phyloP scores from a whole-genome alignment of 2,113 vertebrate genomes.

The Motacilla tschutschensis region DNA sequence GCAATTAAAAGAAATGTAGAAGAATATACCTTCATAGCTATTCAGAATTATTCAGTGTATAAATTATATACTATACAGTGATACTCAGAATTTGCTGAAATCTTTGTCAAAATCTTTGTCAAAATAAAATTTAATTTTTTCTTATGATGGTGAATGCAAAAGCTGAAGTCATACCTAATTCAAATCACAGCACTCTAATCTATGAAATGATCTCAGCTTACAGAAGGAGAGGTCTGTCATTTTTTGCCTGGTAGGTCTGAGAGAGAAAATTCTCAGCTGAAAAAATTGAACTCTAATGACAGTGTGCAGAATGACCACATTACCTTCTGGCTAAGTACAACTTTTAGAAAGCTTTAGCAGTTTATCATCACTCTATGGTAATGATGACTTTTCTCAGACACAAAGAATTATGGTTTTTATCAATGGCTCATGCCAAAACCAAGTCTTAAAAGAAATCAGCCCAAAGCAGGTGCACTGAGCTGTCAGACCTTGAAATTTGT shows the following conservation, averaged over 20 bases:
- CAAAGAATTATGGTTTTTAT: constrained; percentile 46
- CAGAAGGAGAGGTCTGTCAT: background rate
- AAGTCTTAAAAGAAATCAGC: constrained; percentile 59
- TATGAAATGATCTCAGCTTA: constrained; percentile 6
- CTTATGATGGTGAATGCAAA: background rate
- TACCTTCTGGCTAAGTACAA: constrained; percentile 9
- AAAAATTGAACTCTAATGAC: background rate
- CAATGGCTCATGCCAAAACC: constrained; percentile 58
- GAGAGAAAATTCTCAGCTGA: background rate
- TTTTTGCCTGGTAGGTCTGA: background rate
- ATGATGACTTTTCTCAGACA: constrained; percentile 54
- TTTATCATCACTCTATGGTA: constrained; percentile 54
- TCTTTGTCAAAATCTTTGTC: background rate
- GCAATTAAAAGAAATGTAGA: background rate
- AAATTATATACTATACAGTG: background rate
- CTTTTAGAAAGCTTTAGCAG: constrained; percentile 9
- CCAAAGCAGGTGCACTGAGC: constrained; percentile 74
- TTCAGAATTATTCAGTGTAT: background rate
- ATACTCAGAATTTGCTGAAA: background rate
- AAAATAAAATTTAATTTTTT: background rate
- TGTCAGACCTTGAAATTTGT: constrained; percentile 80
- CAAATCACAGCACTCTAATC: background rate
- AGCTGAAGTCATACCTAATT: background rate
- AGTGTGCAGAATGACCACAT: background rate
- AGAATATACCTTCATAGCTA: background rate